Conservation (phyloP, 2,797 vertebrate genomes). For the Centroberyx gerrardi region DNA sequence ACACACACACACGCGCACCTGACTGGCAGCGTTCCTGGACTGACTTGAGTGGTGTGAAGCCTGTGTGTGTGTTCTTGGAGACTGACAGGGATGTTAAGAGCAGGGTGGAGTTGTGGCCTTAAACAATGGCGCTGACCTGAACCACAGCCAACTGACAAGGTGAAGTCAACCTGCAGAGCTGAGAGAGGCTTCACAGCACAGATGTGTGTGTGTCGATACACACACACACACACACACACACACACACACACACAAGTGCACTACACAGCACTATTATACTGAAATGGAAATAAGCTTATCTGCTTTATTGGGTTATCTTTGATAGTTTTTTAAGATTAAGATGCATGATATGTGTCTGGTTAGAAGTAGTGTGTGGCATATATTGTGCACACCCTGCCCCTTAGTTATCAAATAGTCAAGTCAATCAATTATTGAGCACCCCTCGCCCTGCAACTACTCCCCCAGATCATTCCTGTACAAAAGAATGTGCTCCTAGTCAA, state of each 20-base stretch:
- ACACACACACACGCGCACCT: conserved; percentile 11
- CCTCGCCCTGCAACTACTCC: conserved; percentile 19
- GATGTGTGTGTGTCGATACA: background rate
- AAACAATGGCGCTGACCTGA: conserved; percentile 38
- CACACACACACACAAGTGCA: background rate
- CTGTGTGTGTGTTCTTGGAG: conserved; percentile 43
- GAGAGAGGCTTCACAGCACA: conserved; percentile 14
- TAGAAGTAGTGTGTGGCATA: conserved; percentile 9
- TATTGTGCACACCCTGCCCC: background rate
- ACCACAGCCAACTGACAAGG: conserved; percentile 17
- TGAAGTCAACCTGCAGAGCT: conserved; percentile 41
- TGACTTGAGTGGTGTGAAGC: conserved; percentile 33
- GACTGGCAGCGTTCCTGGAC: conserved; percentile 57
- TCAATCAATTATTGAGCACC: conserved; percentile 61
- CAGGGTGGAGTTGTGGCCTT: conserved; percentile 48
- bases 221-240: background rate
- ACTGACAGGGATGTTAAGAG: conserved; percentile 23
- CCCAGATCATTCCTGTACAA: conserved; percentile 46
- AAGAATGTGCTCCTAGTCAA: conserved; percentile 44
- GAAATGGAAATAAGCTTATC: background rate
- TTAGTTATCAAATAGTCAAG: conserved; percentile 42
- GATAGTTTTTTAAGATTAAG: conserved; percentile 39
- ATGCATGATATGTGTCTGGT: conserved; percentile 13
- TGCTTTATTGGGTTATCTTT: conserved; percentile 31
- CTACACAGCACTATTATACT: conserved; percentile 18